Evolutionary conservation across 2,888 invertebrate species (phyloP).

Genomic region (Agonopterix alstromeriana): DNA sequence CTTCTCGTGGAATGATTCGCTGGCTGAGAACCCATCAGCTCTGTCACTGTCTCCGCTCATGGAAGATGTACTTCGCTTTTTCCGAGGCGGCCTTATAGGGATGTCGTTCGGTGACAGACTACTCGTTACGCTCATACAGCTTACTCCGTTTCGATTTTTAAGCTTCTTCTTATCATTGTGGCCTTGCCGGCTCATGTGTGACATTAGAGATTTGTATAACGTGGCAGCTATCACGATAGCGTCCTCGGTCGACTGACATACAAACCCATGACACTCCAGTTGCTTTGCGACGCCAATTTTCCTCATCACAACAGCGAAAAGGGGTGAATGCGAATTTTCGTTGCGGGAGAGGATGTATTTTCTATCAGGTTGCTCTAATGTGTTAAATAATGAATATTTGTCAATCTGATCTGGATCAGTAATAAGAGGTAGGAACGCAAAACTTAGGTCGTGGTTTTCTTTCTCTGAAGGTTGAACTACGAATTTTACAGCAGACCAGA

Average conservation of each 20-base stretch:
- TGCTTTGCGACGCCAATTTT: conserved; percentile 85
- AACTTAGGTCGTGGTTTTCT: conserved; percentile 72
- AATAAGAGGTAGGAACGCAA: conserved; percentile 90
- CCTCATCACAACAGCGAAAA: conserved; percentile 94
- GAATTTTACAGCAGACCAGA: conserved; percentile 94
- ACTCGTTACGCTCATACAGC: conserved; percentile 85
- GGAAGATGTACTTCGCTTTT: conserved; percentile 82
- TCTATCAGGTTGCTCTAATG: conserved; percentile 69
- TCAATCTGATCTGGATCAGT: conserved; percentile 89
- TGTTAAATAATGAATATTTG: conserved; percentile 81
- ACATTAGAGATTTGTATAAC: conserved; percentile 90
- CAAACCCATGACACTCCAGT: conserved; percentile 93
- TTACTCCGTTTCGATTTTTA: conserved; percentile 84
- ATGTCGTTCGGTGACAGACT: conserved; percentile 69
- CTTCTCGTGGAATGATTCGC: conserved; percentile 66
- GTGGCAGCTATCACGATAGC: conserved; percentile 95
- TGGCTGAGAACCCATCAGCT: conserved; percentile 67
- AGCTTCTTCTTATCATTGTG: conserved; percentile 75
- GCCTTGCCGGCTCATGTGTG: conserved; percentile 82
- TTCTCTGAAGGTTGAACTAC: conserved; percentile 80
- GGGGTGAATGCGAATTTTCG: conserved; percentile 85
- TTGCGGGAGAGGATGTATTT: conserved; percentile 76
- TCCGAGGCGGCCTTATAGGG: conserved; percentile 84
- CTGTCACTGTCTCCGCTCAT: conserved; percentile 79
- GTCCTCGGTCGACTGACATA: conserved; percentile 92